A percentile compares a stretch with the other conserved stretches of the same genome.
phyloP scores from a whole-genome alignment of 2,113 vertebrate species.

The Channa argus region DNA sequence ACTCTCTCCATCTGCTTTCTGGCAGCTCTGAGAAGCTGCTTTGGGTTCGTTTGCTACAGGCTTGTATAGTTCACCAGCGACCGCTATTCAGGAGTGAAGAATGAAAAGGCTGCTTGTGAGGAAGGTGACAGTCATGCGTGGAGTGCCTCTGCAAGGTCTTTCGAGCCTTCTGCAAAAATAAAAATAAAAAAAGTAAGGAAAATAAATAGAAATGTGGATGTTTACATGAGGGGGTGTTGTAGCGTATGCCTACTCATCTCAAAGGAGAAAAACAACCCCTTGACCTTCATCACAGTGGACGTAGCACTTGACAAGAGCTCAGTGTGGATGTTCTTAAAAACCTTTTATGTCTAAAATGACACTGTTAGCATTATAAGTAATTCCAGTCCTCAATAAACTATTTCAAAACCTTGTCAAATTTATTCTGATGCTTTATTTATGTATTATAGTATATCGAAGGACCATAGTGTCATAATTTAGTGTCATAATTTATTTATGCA shows the following conservation, averaged over 20 bases:
- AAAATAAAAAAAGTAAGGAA: conserved; percentile 4
- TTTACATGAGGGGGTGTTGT: conserved; percentile 1
- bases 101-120: conserved; percentile 30
- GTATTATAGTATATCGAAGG: too few relatives aligned
- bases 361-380: conserved; percentile 4
- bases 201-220: conserved; percentile 20
- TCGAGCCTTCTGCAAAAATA: conserved; percentile 18
- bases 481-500: too few relatives aligned
- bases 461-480: too few relatives aligned
- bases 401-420: conserved; percentile 11
- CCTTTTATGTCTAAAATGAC: conserved; percentile 26
- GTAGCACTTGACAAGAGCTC: conserved; percentile 25
- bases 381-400: conserved; percentile 22
- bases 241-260: neutral
- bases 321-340: conserved; percentile 34
- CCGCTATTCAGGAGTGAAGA: conserved; percentile 35
- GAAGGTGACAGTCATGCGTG: conserved; percentile 15
- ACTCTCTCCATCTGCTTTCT: conserved; percentile 14
- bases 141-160: conserved; percentile 49
- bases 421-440: neutral
- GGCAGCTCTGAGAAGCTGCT: conserved; percentile 3
- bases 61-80: conserved; percentile 32
- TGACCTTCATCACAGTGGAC: conserved; percentile 43
- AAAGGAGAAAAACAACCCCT: conserved; percentile 46
- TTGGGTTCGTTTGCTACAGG: conserved; percentile 24